These are phyloP conservation scores for Eptesicus fuscus DNA, from an alignment of 2,113 vertebrate species.

Conservation along the genomic window DNA sequence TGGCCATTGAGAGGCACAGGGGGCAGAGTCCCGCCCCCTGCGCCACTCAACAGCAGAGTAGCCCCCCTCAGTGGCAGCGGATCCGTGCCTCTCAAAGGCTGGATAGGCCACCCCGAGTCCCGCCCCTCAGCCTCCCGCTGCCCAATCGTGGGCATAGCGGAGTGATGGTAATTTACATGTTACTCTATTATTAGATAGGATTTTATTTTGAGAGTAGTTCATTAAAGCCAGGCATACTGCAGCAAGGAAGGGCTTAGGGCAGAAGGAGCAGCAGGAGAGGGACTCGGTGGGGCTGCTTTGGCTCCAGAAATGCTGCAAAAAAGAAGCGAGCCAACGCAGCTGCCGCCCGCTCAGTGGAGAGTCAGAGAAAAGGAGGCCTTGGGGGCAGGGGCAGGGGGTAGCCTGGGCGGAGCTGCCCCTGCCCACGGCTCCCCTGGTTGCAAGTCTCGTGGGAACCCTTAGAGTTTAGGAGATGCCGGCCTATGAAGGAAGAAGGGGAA, in stretches of 20 bases:
- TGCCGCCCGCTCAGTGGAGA: not conserved
- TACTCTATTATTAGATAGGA: no score
- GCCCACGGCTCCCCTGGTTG: not conserved
- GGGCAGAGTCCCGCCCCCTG: no score
- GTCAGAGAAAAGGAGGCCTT: not conserved
- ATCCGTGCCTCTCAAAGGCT: no score
- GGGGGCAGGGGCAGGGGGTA: not conserved
- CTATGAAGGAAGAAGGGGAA: not conserved
- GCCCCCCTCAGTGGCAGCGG: no score
- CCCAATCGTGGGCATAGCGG: no score
- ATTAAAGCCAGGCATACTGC: not conserved
- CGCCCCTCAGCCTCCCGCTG: no score
- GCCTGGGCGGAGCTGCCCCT: not conserved
- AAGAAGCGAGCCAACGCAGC: not conserved
- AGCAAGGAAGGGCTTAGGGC: not conserved
- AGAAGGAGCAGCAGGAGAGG: not conserved
- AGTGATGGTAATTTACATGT: no score
- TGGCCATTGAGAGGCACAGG: no score
- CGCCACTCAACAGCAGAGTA: no score
- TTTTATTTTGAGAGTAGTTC: not conserved
- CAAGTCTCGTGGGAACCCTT: not conserved
- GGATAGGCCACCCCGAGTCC: no score
- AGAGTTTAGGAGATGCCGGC: not conserved
- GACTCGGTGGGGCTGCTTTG: not conserved
- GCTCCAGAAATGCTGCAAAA: not conserved